These are phyloP conservation scores for Melanaphis sacchari DNA, from an alignment of 1,140 invertebrate genomes.

Conservation along the genomic window DNA sequence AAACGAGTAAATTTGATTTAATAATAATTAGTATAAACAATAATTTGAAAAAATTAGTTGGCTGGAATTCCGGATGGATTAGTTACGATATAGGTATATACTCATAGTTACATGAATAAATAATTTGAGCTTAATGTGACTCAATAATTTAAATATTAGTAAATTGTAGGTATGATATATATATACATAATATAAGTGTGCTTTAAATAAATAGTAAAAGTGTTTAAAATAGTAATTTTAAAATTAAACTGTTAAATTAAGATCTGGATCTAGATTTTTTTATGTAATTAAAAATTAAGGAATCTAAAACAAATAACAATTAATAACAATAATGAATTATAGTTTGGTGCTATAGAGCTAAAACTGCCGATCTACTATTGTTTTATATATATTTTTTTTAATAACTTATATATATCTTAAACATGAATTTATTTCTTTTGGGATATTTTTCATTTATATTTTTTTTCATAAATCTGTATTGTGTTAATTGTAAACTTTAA, in stretches of 20 bases:
- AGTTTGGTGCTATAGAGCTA: neutral
- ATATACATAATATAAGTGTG: neutral
- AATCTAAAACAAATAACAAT: neutral
- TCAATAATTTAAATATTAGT: neutral
- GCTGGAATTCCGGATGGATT: neutral
- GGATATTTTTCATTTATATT: no score
- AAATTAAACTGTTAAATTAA: neutral
- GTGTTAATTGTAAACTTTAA: neutral
- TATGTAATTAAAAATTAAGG: neutral
- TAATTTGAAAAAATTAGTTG: neutral
- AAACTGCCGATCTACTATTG: fast-evolving
- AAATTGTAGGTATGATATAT: neutral
- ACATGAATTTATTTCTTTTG: no score
- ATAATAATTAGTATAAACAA: neutral
- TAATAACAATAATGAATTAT: neutral
- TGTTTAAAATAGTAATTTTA: neutral
- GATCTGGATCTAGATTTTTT: neutral
- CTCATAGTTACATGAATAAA: neutral
- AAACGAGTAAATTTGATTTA: neutral
- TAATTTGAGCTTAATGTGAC: neutral
- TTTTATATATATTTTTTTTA: neutral
- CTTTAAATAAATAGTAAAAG: neutral
- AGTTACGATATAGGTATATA: neutral
- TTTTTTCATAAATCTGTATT: no score
- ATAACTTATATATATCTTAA: no score